Percentiles rank a stretch among this genome's conserved stretches.
Conservation (phyloP, 2,113 vertebrate species). For the Bucco capensis region DNA sequence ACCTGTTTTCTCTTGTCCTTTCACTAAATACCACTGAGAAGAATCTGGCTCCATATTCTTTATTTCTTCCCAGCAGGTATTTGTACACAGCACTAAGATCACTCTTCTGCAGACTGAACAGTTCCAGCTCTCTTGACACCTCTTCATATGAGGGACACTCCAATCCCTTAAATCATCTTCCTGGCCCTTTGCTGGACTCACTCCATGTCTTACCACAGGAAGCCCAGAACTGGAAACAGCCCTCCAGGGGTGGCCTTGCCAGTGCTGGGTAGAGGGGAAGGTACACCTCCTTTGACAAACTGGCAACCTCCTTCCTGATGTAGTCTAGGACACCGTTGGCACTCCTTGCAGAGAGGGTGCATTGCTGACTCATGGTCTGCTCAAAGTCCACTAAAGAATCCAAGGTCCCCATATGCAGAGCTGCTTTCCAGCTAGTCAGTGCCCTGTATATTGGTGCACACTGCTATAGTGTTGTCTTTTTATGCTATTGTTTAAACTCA, state of each 20-base stretch:
- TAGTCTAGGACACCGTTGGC: background rate
- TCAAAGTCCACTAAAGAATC: background rate
- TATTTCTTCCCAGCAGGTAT: background rate
- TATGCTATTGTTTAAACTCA: background rate
- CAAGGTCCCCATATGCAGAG: background rate
- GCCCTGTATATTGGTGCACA: rapidly evolving
- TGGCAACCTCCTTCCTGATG: background rate
- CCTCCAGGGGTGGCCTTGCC: background rate
- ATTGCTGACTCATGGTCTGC: background rate
- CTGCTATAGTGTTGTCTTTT: background rate
- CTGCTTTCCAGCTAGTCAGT: background rate
- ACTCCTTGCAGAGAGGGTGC: background rate
- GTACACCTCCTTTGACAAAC: background rate
- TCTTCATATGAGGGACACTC: background rate
- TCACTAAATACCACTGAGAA: background rate
- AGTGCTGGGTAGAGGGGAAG: background rate
- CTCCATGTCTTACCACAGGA: background rate
- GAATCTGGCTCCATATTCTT: background rate
- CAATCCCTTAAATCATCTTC: background rate
- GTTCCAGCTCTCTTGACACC: background rate
- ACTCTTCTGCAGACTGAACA: background rate
- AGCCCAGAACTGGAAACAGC: background rate
- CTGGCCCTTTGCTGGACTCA: background rate
- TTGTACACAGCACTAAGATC: background rate
- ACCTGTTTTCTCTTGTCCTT: background rate